These are phyloP conservation scores for Sardinella longiceps DNA, from an alignment of 2,797 vertebrate genomes.

Conservation along the genomic window DNA sequence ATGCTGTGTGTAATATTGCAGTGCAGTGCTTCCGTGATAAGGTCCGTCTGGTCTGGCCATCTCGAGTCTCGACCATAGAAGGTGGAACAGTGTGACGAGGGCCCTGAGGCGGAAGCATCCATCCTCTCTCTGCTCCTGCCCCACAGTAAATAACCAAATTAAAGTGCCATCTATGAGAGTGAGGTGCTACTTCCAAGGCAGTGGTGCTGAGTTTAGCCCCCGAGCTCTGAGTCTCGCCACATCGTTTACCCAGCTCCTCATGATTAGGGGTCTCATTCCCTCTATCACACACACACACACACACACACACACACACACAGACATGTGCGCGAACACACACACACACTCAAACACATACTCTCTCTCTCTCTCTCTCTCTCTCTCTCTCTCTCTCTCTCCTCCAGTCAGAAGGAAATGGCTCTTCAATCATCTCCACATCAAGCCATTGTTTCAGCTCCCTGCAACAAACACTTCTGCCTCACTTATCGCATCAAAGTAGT, in stretches of 20 bases:
- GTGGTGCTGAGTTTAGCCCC: neutral
- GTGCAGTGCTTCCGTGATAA: neutral
- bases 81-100: neutral
- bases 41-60: neutral
- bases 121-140: neutral
- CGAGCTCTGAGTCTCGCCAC: neutral
- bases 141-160: constrained; percentile 8
- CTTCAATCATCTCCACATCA: constrained; percentile 17
- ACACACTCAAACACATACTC: neutral
- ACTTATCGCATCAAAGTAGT: constrained; percentile 11
- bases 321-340: too few relatives aligned
- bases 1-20: neutral
- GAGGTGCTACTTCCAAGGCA: neutral
- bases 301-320: too few relatives aligned
- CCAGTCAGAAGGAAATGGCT: neutral
- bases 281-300: neutral
- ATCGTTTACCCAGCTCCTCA: neutral
- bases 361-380: neutral
- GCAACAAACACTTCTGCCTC: constrained; percentile 10
- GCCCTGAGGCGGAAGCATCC: neutral
- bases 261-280: neutral
- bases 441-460: neutral
- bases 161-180: neutral
- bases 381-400: neutral
- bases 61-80: neutral